Base-by-base conservation (phyloP, 2,888 invertebrate genomes). In the Andrena flavipes region DNA sequence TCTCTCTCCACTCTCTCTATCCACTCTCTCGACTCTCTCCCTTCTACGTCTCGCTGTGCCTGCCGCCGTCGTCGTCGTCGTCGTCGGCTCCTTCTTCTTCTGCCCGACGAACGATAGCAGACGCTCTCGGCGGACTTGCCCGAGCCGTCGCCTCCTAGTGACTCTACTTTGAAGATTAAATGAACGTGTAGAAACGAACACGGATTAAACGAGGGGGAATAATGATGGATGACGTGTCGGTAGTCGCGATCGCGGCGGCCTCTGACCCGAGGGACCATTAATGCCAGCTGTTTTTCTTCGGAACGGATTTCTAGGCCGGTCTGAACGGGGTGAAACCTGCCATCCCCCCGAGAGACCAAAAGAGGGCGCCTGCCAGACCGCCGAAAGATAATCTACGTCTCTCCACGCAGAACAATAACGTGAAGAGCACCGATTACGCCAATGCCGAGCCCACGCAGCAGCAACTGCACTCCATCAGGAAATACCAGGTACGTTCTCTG, bases 391-490 rank as follows among this genome's bases (percentile, higher is more conserved):
- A 83, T 96, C 96, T 87, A 95, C 97, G 84, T 94, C 95, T 90
- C 76, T 91, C 92, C 76, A 87, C 91, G 67, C 93, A 92, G 94
- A 95, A 95, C 92, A 95, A 95, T 88, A 95, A 95, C 87, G 94
- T 94, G 88, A 90, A 91, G 73, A 91, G 88, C 94, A 64, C 92
- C 93, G 64, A 94, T 94, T 73, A 95, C 95, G 75, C 95, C 94
- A 83, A 94, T 94, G 68, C 95, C 94, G 94, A 95, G 72, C 97
- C 97, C 88, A 97, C 97, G 83, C 96, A 97, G 92, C 98, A 99
- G 91, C 98, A 98, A 94, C 95, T 98, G 94, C 98, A 98, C 92
- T 97, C 98, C 94, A 98, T 99, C 94, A 97, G 97, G 92, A 98
- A 98, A 94, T 98, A 98, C 94, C 98, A 98, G 97, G 98, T 98